A percentile compares a stretch with the other conserved stretches of the same genome.
Conservation (phyloP, 2,113 vertebrate genomes). For the Clarias magur region DNA sequence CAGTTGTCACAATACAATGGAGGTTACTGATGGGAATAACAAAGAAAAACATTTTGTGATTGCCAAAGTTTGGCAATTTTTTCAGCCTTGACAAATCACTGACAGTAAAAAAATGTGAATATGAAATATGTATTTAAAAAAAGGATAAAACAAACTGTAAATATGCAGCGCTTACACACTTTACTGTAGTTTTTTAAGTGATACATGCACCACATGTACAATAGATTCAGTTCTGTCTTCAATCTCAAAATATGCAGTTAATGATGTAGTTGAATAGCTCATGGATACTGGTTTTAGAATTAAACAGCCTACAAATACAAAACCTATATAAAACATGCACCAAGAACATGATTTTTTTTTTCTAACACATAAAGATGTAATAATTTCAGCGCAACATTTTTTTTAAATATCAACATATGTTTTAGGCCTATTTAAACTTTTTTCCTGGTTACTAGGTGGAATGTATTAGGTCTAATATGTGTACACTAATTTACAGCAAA, state of each 20-base stretch:
- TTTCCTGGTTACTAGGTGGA: constrained; percentile 43
- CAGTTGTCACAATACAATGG: constrained; percentile 47
- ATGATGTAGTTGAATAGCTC: constrained; percentile 64
- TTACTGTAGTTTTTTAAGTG: constrained; percentile 47
- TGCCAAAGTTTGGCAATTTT: constrained; percentile 73
- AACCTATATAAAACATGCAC: constrained; percentile 42
- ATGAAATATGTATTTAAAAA: constrained; percentile 57
- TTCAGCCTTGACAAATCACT: constrained; percentile 65
- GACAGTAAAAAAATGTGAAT: constrained; percentile 66
- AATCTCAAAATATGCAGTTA: constrained; percentile 68
- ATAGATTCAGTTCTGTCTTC: constrained; percentile 59
- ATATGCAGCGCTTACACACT: constrained; percentile 61
- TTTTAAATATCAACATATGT: constrained; percentile 38
- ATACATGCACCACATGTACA: constrained; percentile 34
- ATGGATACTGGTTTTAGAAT: constrained; percentile 45
- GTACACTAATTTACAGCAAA: constrained; percentile 47
- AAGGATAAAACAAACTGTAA: constrained; percentile 60
- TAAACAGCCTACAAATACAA: constrained; percentile 55
- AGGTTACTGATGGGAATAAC: constrained; percentile 58
- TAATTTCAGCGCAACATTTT: constrained; percentile 29
- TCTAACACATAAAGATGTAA: constrained; percentile 33
- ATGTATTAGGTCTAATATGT: constrained; percentile 50
- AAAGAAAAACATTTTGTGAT: constrained; percentile 60
- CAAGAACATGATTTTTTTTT: constrained; percentile 28
- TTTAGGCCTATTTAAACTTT: constrained; percentile 45